These are phyloP conservation scores for Dendrocincla fuliginosa DNA, from an alignment of 2,797 vertebrate genomes.

Conservation along the genomic window DNA sequence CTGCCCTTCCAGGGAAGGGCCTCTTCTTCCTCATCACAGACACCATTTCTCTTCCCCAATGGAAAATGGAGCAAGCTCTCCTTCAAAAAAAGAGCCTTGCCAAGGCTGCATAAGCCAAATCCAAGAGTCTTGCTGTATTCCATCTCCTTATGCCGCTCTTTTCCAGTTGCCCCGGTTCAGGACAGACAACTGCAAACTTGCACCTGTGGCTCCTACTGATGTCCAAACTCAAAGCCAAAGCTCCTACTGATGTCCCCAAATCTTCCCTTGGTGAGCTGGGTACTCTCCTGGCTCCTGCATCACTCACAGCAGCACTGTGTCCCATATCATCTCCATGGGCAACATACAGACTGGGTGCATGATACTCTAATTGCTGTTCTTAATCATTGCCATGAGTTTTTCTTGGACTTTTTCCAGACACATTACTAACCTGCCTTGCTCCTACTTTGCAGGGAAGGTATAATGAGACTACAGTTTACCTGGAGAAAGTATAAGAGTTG, in stretches of 20 bases:
- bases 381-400: background rate
- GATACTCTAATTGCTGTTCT: background rate
- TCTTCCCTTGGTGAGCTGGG: background rate
- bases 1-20: background rate
- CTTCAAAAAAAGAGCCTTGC: background rate
- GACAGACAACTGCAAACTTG: background rate
- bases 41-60: background rate
- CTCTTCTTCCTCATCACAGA: background rate
- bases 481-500: background rate
- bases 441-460: background rate
- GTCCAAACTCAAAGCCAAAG: background rate
- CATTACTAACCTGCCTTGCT: background rate
- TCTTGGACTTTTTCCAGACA: background rate
- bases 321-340: background rate
- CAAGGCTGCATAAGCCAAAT: background rate
- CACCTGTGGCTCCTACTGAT: background rate
- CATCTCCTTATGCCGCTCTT: background rate
- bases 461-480: background rate
- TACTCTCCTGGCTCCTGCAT: fast-evolving
- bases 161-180: background rate
- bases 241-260: background rate
- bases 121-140: background rate
- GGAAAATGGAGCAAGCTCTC: background rate
- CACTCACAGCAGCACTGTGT: background rate
- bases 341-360: background rate